Base-by-base conservation (phyloP, 2,888 invertebrate genomes). In the Spicauda simplicius region DNA sequence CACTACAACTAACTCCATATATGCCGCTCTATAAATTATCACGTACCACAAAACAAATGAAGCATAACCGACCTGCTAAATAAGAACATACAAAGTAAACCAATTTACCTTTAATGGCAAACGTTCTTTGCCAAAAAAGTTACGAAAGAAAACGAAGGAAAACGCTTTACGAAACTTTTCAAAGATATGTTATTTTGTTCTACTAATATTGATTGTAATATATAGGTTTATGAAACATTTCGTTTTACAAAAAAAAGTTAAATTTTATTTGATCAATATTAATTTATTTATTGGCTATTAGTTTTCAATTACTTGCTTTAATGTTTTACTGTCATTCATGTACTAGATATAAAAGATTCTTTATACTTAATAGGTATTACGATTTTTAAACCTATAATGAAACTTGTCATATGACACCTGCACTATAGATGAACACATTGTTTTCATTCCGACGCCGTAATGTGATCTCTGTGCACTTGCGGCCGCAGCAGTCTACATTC, bases 371-470 rank as follows among this genome's bases (percentile, higher is more conserved):
- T 25, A 25, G 33, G 33, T 33, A 33, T 33, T 33, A 33, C 33
- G 25, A 25, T 25, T 25, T 4, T 25, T 5, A 25, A 25, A 25
- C 8, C 6, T 33, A 33, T 58, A 45, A 20, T 6, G 30, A 25
- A 18, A 19, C n/a, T 48, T 16, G 55, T 14, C 20, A 25, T 45
- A 45, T 55, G 52, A 37, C 57, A 53, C 56, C 79, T 84, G 82
- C 79, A 72, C 76, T 76, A 80, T 81, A 80, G 81, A 80, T 78
- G 77, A 73, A 77, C 75, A 78, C 82, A 86, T 87, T 89, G 86
- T 88, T 89, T 82, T 82, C 82, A 82, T 87, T 86, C 83, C 81
- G 55, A 68, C 41, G 72, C 77, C 76, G 88, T 84, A 88, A 89
- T 75, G 69, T 73, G 88, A 89, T 82, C 80, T 76, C 77, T 72